phyloP scores from a whole-genome alignment of 2,888 invertebrate genomes.

The Apotomis capreana region DNA sequence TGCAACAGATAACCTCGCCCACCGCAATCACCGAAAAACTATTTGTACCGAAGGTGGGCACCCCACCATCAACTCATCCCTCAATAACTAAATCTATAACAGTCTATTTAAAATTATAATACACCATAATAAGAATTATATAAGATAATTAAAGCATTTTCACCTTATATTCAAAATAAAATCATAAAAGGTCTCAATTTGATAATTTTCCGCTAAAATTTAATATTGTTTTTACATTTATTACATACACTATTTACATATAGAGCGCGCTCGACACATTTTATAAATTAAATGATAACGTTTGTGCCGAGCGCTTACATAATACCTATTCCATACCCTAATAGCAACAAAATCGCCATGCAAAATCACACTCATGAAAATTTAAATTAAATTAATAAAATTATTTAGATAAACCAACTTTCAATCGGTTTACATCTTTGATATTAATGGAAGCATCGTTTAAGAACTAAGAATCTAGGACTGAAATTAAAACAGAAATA shows the following conservation, averaged over 20 bases:
- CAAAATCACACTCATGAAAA: constrained; percentile 80
- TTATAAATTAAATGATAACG: constrained; percentile 73
- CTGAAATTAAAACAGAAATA: constrained; percentile 50
- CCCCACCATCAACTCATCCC: constrained; percentile 65
- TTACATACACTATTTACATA: constrained; percentile 78
- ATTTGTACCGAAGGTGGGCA: constrained; percentile 48
- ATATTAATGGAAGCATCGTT: constrained; percentile 84
- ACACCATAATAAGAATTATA: constrained; percentile 78
- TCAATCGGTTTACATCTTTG: constrained; percentile 80
- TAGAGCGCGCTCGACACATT: constrained; percentile 67
- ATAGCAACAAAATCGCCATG: constrained; percentile 80
- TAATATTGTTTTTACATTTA: constrained; percentile 60
- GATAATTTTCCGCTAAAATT: constrained; percentile 71
- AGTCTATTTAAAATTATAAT: constrained; percentile 83
- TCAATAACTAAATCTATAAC: constrained; percentile 81
- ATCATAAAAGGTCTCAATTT: constrained; percentile 76
- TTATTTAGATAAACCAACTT: constrained; percentile 78
- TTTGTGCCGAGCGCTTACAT: constrained; percentile 69
- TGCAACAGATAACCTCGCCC: not conserved
- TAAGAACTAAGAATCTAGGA: constrained; percentile 74
- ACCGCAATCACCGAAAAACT: constrained; percentile 48
- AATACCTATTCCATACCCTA: constrained; percentile 66
- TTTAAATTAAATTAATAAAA: constrained; percentile 74
- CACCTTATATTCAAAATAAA: constrained; percentile 82
- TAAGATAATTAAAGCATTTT: constrained; percentile 83